Base-by-base conservation (phyloP, 92 coral and sea anemone genomes). In the Blastomussa wellsi region DNA sequence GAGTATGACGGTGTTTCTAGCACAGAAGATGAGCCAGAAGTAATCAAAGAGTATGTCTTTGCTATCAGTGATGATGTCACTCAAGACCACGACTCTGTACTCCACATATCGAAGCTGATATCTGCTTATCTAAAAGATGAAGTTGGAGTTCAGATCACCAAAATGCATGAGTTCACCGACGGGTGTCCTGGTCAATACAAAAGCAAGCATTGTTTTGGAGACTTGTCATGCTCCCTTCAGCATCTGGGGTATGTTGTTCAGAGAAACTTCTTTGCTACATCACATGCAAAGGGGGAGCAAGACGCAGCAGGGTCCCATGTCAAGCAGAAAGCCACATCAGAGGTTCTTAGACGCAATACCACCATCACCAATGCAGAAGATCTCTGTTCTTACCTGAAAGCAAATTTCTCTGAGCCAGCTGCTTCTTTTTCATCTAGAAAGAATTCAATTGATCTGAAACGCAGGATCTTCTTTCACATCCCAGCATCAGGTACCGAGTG, bases 181-280 rank as follows among this genome's bases (percentile, higher is more conserved):
- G 92, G 92, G 7, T 88, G 92, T 82, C 80, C 92, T 70, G 92
- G 88, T 39, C 88, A 91, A 47, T 91, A 91, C 72, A 91, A 88
- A 77, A 86, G 86, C 10, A 53, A 86, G 0, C 88, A 86, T 82
- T 85, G 91, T 31, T 26, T 90, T 62, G 89, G 93, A 22, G 91
- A 92, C 39, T 42, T 89, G 53, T 86, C 92, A 36, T 92, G 90
- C 86, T 80, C 72, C 47, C 87, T 91, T 74, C 86, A 89, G 16
- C 89, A 91, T 81, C 77, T 68, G 67, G 94, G 94, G 28, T 88
- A 35, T 62, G 74, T 59, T 17, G 65, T 78, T 47, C 77, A 79
- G 10, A 51, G 74, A 79, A 76, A 64, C 35, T 91, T 35, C 60
- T 88, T 88, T 36, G 79, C 88, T 72, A 92, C 94, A n/a, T n/a